Percentiles rank a stretch among this genome's conserved stretches.
Evolutionary conservation across 2,797 vertebrate genomes (phyloP).

Genomic region (Alfaro cultratus): DNA sequence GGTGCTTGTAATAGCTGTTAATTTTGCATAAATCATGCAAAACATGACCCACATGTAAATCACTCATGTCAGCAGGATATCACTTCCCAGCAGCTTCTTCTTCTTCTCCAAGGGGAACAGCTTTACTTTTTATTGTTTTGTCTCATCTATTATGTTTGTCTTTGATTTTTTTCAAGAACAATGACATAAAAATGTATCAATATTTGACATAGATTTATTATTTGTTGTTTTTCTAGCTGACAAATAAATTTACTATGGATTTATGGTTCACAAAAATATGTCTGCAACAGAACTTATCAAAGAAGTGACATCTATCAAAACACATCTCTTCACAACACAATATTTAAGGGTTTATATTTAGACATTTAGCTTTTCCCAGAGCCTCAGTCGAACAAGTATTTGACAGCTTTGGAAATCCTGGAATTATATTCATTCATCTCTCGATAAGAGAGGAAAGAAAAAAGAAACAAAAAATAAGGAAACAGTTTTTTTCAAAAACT

Average conservation of each 20-base stretch:
- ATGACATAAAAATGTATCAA: not conserved
- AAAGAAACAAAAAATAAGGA: not conserved
- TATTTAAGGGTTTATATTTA: not conserved
- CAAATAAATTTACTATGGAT: not conserved
- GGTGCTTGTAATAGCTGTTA: slow-evolving; percentile 66
- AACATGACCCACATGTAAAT: slow-evolving; percentile 77
- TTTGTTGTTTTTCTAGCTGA: not conserved
- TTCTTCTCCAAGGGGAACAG: slow-evolving; percentile 24
- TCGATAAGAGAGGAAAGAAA: not conserved
- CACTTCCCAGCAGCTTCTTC: slow-evolving; percentile 41
- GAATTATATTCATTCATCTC: not conserved
- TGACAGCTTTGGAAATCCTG: not conserved
- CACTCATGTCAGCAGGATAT: slow-evolving; percentile 71
- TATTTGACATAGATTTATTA: not conserved
- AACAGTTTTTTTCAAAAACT: not conserved
- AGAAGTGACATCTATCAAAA: not conserved
- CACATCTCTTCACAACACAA: not conserved
- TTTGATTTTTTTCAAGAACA: slow-evolving; percentile 19
- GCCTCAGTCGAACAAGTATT: not conserved
- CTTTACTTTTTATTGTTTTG: slow-evolving; percentile 18
- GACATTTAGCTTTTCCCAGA: not conserved
- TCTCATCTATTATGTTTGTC: slow-evolving; percentile 21
- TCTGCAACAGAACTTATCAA: not conserved
- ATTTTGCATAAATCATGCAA: slow-evolving; percentile 76
- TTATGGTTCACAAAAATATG: not conserved